Percentiles rank a stretch among this genome's conserved stretches.
Evolutionary conservation across 2,797 vertebrate species (phyloP).

Genomic region (Kryptolebias ocellatus): DNA sequence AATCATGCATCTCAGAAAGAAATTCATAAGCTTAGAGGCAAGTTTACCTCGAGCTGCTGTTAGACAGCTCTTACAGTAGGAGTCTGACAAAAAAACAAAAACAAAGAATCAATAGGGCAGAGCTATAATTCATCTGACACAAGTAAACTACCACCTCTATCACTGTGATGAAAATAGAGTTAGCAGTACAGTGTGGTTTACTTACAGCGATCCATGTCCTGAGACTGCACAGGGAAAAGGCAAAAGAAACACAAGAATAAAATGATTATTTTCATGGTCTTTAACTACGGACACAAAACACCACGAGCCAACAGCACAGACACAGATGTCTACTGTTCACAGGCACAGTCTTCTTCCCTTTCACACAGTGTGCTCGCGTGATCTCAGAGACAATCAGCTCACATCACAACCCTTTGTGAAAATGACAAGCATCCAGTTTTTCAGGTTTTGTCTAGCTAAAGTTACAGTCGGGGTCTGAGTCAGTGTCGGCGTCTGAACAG

Average conservation of each 20-base stretch:
- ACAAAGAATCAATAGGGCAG: constrained; percentile 1
- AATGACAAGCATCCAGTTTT: constrained; percentile 51
- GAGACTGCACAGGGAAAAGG: constrained; percentile 42
- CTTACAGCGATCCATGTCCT: constrained; percentile 63
- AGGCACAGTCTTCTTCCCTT: constrained; percentile 12
- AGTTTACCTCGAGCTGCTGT: constrained; percentile 66
- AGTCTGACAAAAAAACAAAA: constrained; percentile 53
- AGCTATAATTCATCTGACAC: constrained; percentile 1
- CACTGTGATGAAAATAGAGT: constrained; percentile 3
- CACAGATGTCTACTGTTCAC: neutral
- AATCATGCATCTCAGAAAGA: neutral
- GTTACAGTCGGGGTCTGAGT: neutral
- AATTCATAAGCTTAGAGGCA: neutral
- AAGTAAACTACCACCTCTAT: constrained; percentile 1
- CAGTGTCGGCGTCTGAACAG: neutral
- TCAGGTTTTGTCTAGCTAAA: constrained; percentile 54
- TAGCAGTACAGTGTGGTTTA: constrained; percentile 18
- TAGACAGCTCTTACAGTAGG: constrained; percentile 77
- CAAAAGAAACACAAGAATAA: constrained; percentile 41
- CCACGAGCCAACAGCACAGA: neutral
- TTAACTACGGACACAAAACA: constrained; percentile 4
- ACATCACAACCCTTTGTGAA: constrained; percentile 44
- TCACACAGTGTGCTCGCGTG: constrained; percentile 48
- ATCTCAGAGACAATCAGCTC: constrained; percentile 49
- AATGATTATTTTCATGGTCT: constrained; percentile 47